Evolutionary conservation across 1,140 invertebrate genomes (phyloP).

Genomic region (Antheraea mylitta): DNA sequence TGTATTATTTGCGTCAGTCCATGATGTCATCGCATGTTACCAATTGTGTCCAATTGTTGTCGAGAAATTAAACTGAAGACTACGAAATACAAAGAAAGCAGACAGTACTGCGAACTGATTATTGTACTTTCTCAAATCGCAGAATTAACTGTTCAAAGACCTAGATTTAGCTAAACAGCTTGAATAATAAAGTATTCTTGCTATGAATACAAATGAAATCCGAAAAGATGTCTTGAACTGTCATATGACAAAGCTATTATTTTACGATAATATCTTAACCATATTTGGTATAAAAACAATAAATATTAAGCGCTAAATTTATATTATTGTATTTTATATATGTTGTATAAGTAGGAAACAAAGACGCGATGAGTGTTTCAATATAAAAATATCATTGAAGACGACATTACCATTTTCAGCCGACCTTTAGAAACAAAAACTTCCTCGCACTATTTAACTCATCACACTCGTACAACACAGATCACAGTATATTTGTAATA

Average conservation of each 20-base stretch:
- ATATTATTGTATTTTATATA: background rate
- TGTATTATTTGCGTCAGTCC: constrained; percentile 18
- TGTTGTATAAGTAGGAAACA: constrained; percentile 14
- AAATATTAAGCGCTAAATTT: background rate
- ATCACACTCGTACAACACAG: constrained; percentile 39
- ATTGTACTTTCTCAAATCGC: background rate
- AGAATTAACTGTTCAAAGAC: constrained; percentile 11
- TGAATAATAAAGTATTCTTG: constrained; percentile 8
- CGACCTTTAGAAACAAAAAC: constrained; percentile 59
- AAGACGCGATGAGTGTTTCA: constrained; percentile 40
- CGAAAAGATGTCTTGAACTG: background rate
- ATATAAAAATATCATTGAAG: constrained; percentile 47
- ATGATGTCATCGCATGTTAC: constrained; percentile 28
- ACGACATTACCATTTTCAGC: constrained; percentile 55
- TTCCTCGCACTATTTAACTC: constrained; percentile 45
- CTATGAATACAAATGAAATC: constrained; percentile 13
- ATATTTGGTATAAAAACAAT: background rate
- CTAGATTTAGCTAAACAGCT: constrained; percentile 7
- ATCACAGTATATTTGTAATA: constrained; percentile 22
- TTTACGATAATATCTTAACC: background rate
- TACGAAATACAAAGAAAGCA: background rate
- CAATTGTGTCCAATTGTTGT: constrained; percentile 20
- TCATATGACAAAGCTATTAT: background rate
- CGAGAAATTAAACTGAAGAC: background rate
- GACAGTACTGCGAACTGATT: background rate